Evolutionary conservation across 1,140 invertebrate genomes (phyloP).

Genomic region (Pogonomyrmex californicus): DNA sequence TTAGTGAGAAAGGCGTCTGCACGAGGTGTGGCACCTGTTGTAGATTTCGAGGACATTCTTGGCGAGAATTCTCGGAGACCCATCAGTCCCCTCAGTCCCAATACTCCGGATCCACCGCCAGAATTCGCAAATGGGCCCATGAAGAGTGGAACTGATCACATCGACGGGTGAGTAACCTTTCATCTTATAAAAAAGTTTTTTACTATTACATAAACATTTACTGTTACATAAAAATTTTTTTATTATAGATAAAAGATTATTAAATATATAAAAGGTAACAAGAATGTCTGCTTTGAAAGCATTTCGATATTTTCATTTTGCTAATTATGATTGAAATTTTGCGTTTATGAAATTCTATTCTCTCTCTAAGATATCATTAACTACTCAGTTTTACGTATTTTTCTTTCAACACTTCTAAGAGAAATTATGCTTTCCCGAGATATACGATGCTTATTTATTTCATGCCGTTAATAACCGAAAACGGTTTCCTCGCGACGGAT

Average conservation of each 20-base stretch:
- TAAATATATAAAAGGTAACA: neutral
- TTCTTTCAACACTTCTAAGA: constrained; percentile 6
- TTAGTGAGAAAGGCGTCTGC: constrained; percentile 90
- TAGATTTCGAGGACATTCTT: constrained; percentile 87
- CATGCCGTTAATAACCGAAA: constrained; percentile 21
- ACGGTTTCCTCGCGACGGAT: constrained; percentile 46
- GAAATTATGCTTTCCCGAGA: constrained; percentile 18
- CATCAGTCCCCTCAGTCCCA: constrained; percentile 75
- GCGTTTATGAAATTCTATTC: neutral
- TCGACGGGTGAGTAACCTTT: constrained; percentile 80
- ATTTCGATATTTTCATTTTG: neutral
- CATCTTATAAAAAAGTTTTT: neutral
- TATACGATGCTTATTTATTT: constrained; percentile 22
- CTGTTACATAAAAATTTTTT: neutral
- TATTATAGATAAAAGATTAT: neutral
- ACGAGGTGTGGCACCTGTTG: constrained; percentile 84
- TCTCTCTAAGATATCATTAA: constrained; percentile 10
- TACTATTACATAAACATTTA: neutral
- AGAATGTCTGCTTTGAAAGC: neutral
- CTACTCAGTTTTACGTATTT: constrained; percentile 7
- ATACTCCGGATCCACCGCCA: constrained; percentile 81
- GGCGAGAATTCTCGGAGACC: constrained; percentile 79
- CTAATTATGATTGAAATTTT: constrained; percentile 7
- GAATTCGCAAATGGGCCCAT: constrained; percentile 82
- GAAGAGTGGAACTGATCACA: constrained; percentile 73